Evolutionary conservation across 2,113 vertebrate genomes (phyloP).

Genomic region (Ondatra zibethicus): DNA sequence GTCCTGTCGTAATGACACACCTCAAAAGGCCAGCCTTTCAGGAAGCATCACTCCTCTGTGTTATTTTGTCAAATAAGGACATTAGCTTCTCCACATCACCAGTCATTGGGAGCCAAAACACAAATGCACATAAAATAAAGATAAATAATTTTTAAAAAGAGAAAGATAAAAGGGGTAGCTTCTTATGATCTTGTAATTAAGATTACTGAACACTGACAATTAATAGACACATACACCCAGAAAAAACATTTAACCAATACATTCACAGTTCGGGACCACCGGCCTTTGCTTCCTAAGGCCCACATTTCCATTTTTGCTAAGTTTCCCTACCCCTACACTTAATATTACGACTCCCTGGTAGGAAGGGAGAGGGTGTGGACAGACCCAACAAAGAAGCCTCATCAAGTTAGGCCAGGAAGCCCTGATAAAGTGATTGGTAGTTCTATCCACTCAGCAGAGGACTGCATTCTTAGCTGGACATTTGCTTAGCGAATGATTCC

Average conservation of each 20-base stretch:
- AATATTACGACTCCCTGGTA: neutral
- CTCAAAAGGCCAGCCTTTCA: constrained; percentile 26
- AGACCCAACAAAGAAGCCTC: neutral
- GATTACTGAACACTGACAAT: neutral
- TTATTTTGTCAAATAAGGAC: constrained; percentile 25
- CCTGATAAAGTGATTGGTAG: neutral
- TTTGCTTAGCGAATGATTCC: neutral
- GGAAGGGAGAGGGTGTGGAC: neutral
- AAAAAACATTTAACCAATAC: neutral
- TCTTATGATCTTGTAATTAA: constrained; percentile 1
- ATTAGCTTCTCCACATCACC: neutral
- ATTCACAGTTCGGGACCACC: neutral
- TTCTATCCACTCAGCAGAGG: neutral
- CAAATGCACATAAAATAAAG: neutral
- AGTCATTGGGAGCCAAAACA: neutral
- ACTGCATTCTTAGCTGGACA: neutral
- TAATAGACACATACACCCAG: neutral
- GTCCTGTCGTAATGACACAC: neutral
- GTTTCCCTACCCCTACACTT: neutral
- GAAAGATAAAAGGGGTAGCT: neutral
- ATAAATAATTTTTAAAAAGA: neutral
- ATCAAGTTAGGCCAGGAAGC: neutral
- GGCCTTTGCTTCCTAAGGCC: neutral
- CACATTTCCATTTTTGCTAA: constrained; percentile 22
- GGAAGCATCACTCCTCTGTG: neutral